These are phyloP conservation scores for Bufo gargarizans DNA, from an alignment of 2,113 vertebrate species.

Conservation along the genomic window DNA sequence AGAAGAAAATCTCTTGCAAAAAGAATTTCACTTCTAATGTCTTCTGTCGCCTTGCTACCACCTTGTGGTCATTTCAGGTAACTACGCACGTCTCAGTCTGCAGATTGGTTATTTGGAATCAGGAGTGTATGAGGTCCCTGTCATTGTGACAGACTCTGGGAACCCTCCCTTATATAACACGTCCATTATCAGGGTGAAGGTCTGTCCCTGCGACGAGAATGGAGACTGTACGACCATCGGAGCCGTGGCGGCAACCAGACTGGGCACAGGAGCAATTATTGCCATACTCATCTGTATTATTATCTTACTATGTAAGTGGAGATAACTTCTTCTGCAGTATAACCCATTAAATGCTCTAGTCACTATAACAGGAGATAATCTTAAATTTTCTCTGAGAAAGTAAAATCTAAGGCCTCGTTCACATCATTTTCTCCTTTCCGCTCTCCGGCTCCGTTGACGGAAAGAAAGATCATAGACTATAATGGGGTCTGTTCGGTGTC, in stretches of 20 bases:
- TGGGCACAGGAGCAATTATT: conserved; percentile 93
- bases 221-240: conserved; percentile 91
- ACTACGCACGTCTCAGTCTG: conserved; percentile 88
- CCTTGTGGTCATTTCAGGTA: conserved; percentile 72
- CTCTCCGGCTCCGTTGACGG: no score
- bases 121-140: conserved; percentile 89
- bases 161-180: conserved; percentile 93
- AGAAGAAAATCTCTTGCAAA: not conserved
- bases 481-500: no score
- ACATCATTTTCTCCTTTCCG: no score
- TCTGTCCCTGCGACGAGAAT: conserved; percentile 91
- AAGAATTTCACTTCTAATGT: not conserved
- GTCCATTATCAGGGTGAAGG: conserved; percentile 93
- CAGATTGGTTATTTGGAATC: conserved; percentile 89
- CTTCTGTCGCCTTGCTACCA: not conserved
- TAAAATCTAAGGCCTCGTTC: no score
- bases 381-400: not conserved
- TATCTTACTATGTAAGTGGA: conserved; percentile 84
- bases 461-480: no score
- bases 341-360: not conserved
- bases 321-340: not conserved
- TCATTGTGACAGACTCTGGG: conserved; percentile 90
- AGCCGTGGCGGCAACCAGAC: conserved; percentile 85
- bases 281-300: conserved; percentile 94
- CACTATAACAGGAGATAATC: not conserved